phyloP scores from a whole-genome alignment of 1,140 invertebrate genomes.

The Leptopilina clavipes region DNA sequence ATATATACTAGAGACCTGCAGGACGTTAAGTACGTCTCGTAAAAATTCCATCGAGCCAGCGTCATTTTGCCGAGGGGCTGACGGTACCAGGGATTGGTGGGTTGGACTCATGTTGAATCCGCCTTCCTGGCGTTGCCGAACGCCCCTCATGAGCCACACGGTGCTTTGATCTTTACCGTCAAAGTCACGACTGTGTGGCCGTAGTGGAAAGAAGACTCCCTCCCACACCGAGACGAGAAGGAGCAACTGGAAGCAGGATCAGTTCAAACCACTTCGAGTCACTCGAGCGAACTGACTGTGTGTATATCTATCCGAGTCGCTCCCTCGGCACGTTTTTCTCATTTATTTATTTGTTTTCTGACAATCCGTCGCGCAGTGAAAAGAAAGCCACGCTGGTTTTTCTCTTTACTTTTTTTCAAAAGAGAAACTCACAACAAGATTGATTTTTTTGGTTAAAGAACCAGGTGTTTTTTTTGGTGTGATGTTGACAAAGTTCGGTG shows the following conservation, averaged over 20 bases:
- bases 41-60: constrained; percentile 72
- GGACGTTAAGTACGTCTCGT: constrained; percentile 72
- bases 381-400: too few relatives aligned
- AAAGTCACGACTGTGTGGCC: constrained; percentile 7
- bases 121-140: constrained; percentile 10
- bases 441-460: not conserved
- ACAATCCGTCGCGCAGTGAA: not conserved
- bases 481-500: not conserved
- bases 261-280: constrained; percentile 71
- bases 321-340: constrained; percentile 35
- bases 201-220: constrained; percentile 44
- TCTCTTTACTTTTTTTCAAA: too few relatives aligned
- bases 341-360: too few relatives aligned
- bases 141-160: constrained; percentile 44
- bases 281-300: constrained; percentile 67
- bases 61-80: constrained; percentile 67
- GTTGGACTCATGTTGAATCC: constrained; percentile 38
- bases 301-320: constrained; percentile 43
- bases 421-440: too few relatives aligned
- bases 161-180: constrained; percentile 52
- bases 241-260: constrained; percentile 58
- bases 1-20: constrained; percentile 37
- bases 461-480: not conserved
- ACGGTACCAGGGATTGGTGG: constrained; percentile 38
- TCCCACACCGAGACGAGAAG: constrained; percentile 57